phyloP scores from a whole-genome alignment of 2,888 invertebrate species.

The Microdon myrmicae region DNA sequence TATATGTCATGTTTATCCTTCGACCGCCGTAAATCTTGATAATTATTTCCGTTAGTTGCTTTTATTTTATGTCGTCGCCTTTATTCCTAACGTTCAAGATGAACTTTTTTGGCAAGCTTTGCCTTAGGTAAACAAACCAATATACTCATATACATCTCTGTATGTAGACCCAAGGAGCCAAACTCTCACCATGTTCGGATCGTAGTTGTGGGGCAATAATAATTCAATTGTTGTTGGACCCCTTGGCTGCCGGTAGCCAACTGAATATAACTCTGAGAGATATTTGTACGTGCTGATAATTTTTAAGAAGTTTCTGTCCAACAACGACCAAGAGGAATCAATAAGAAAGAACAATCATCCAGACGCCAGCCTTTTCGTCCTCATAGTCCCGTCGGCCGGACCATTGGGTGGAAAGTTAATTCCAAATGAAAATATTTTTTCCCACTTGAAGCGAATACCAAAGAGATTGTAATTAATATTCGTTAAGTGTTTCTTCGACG shows the following conservation, averaged over 20 bases:
- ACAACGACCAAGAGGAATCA: constrained; percentile 32
- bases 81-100: constrained; percentile 2
- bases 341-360: constrained; percentile 30
- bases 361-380: too few relatives aligned
- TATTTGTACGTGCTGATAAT: constrained; percentile 32
- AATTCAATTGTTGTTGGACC: constrained; percentile 46
- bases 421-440: constrained; percentile 35
- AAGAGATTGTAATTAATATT: constrained; percentile 40
- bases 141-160: constrained; percentile 43
- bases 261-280: too few relatives aligned
- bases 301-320: constrained; percentile 17
- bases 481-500: constrained; percentile 19
- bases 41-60: constrained; percentile 48
- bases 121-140: constrained; percentile 24
- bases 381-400: not conserved
- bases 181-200: not conserved
- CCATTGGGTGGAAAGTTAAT: constrained; percentile 13
- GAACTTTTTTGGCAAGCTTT: constrained; percentile 34
- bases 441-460: constrained; percentile 36
- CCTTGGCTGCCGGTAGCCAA: constrained; percentile 17
- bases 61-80: constrained; percentile 7
- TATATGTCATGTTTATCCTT: constrained; percentile 43
- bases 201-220: constrained; percentile 31
- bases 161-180: not conserved
- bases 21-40: constrained; percentile 45